These are phyloP conservation scores for Poecile atricapillus DNA, from an alignment of 2,113 vertebrate genomes.

Conservation along the genomic window DNA sequence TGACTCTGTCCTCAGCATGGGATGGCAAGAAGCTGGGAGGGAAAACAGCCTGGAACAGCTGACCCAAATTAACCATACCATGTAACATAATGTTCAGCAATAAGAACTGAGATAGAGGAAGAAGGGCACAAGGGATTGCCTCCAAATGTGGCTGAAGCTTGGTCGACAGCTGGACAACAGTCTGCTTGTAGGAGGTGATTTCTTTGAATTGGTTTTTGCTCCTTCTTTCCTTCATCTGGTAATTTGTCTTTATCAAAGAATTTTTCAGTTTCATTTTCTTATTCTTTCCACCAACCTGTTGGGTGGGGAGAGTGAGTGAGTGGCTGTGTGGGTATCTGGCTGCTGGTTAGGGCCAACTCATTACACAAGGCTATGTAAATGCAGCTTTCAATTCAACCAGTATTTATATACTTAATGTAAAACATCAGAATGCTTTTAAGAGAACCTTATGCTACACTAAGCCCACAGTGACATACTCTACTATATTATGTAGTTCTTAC, in stretches of 20 bases:
- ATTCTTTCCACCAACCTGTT: not conserved
- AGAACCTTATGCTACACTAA: not conserved
- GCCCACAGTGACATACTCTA: not conserved
- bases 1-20: not conserved
- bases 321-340: not conserved
- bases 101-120: not conserved
- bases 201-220: not conserved
- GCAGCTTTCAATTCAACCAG: not conserved
- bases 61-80: not conserved
- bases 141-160: not conserved
- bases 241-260: not conserved
- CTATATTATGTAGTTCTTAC: not conserved
- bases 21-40: not conserved
- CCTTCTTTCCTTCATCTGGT: not conserved
- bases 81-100: not conserved
- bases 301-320: not conserved
- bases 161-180: not conserved
- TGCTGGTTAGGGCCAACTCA: not conserved
- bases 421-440: not conserved
- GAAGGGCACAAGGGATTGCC: accelerated
- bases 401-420: not conserved
- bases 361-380: not conserved
- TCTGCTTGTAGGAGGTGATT: not conserved
- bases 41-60: not conserved
- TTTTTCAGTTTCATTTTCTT: not conserved